Base-by-base conservation (phyloP, 2,797 vertebrate species). In the Coracias cyanogaster region DNA sequence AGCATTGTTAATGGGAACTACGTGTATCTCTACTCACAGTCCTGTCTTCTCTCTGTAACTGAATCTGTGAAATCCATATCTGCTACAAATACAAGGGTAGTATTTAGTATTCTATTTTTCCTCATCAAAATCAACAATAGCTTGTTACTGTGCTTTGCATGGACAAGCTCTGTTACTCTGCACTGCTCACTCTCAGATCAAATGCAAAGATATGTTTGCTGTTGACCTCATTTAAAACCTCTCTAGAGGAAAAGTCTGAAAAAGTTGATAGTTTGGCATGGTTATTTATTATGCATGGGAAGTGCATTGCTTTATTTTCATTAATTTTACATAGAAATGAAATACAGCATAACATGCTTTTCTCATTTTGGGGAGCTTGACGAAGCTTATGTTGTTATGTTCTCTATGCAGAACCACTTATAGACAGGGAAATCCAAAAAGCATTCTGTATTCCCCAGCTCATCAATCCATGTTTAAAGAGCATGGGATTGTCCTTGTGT, bases 311-410 rank as follows among this genome's bases (percentile, higher is more conserved):
- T 96, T 97, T 97, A 96, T 97, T 97, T 97, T 97, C 93, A 97
- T 97, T 97, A 97, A 97, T 97, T 97, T 97, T 97, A 94, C 95
- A 96, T 97, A 86, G 89, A 96, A 96, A 96, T 94, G 89, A 94
- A 92, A 94, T 89, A 46, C 46, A 89, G 39, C 64, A 84, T 86
- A 95, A 92, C 91, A 93, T 64, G 66, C 70, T 86, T 95, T 58
- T 89, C 73, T 76, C 48, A 74, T 82, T 92, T 97, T 95, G 65
- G 78, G 65, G 72, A 54, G 62, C 86, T 93, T 67, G 67, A 62
- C n/a, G 89, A 96, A 89, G 62, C 78, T 78, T 76, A 79, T 51
- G 86, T 83, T 58, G 86, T 83, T 90, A 69, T 39, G 48, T 85
- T 95, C 51, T 93, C 54, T 55, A 28, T 7, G 5, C 73, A 89